phyloP scores from a whole-genome alignment of 2,888 invertebrate genomes.

The Pristionchus japonicus region DNA sequence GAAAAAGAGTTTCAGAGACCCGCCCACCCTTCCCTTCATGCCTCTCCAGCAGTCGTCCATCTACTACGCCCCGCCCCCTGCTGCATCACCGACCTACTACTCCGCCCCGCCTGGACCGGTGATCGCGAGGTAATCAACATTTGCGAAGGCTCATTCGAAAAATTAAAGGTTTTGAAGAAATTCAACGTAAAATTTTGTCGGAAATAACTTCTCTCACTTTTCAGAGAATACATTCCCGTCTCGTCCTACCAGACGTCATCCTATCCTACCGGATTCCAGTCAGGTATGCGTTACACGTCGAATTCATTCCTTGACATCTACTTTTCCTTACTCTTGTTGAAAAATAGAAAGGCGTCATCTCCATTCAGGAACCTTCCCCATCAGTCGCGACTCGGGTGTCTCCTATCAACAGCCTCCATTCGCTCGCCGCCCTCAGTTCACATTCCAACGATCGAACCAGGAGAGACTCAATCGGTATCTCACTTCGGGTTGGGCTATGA shows the following conservation, averaged over 20 bases:
- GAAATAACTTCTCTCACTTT: too few relatives aligned
- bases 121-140: background rate
- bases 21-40: constrained; percentile 31
- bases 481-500: background rate
- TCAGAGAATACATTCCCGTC: constrained; percentile 17
- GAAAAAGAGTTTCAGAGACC: constrained; percentile 39
- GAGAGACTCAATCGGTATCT: constrained; percentile 20
- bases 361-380: background rate
- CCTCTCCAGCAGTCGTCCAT: constrained; percentile 38
- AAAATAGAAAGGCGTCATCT: background rate
- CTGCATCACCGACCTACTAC: background rate
- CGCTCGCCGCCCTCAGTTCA: background rate
- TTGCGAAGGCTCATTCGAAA: too few relatives aligned
- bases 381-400: background rate
- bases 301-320: background rate
- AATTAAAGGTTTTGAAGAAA: background rate
- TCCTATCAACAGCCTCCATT: background rate
- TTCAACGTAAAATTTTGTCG: too few relatives aligned
- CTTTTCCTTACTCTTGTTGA: background rate
- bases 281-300: background rate
- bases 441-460: constrained; percentile 13
- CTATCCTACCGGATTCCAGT: constrained; percentile 9
- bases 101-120: background rate
- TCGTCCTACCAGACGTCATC: background rate
- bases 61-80: constrained; percentile 44